A percentile compares a stretch with the other conserved stretches of the same genome.
These are phyloP conservation scores for Pristionchus fissidentatus DNA, from an alignment of 2,888 invertebrate species.

Conservation along the genomic window DNA sequence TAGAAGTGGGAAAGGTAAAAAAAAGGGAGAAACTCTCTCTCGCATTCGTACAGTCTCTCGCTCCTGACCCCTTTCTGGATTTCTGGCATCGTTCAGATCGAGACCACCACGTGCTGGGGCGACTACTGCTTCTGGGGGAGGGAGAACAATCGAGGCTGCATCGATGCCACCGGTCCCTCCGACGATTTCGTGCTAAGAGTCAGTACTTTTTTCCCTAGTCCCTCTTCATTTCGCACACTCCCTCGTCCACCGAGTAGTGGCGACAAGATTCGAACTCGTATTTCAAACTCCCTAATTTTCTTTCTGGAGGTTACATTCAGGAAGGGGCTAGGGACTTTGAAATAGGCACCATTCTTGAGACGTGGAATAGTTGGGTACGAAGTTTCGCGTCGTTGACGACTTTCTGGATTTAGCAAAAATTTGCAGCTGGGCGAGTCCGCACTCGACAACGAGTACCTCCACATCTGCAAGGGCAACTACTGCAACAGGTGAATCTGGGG, in stretches of 20 bases:
- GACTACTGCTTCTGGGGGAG: slow-evolving; percentile 1
- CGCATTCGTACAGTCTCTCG: neutral
- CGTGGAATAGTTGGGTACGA: no score
- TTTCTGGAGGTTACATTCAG: no score
- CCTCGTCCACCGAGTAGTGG: no score
- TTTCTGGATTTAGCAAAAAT: neutral
- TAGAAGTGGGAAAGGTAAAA: no score
- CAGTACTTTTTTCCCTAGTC: neutral
- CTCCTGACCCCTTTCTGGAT: neutral
- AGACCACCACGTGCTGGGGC: slow-evolving; percentile 2
- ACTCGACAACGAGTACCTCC: neutral
- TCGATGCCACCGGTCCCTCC: neutral
- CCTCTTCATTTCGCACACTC: no score
- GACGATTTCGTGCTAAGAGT: neutral
- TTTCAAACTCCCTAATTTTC: no score
- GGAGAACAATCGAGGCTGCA: neutral
- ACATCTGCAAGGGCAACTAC: slow-evolving; percentile 3
- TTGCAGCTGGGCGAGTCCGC: neutral
- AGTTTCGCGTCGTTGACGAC: no score
- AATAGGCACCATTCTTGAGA: no score
- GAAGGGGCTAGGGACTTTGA: no score
- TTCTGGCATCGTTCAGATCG: neutral
- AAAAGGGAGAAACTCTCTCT: neutral
- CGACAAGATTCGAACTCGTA: no score
- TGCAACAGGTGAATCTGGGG: neutral